These are phyloP conservation scores for Lagopus muta DNA, from an alignment of 2,113 vertebrate species.

Conservation along the genomic window DNA sequence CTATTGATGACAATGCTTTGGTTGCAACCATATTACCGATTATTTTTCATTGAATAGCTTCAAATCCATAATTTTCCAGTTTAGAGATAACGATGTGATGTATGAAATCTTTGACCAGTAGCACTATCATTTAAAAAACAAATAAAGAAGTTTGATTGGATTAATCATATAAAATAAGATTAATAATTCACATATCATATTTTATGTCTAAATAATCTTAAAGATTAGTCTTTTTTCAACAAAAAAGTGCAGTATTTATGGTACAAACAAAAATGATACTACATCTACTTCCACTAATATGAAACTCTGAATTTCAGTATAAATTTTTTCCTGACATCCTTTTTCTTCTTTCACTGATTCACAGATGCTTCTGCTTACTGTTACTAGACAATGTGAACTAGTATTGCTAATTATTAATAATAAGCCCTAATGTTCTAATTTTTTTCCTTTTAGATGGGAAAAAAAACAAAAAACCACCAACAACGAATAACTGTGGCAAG, in stretches of 20 bases:
- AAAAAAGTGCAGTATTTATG: neutral
- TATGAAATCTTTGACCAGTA: neutral
- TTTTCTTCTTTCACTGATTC: neutral
- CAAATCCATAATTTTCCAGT: too few species aligned
- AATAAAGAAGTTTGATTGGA: neutral
- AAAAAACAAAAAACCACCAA: too few species aligned
- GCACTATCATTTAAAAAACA: neutral
- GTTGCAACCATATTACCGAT: too few species aligned
- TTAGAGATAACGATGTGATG: too few species aligned
- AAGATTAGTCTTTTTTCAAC: neutral
- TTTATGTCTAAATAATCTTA: neutral
- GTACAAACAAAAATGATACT: neutral
- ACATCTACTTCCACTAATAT: neutral
- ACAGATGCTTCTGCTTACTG: too few species aligned
- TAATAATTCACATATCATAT: too few species aligned
- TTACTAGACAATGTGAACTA: too few species aligned
- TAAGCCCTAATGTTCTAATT: too few species aligned
- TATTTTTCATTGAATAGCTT: too few species aligned
- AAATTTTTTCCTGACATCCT: neutral
- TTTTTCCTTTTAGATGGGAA: too few species aligned
- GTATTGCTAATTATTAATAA: neutral
- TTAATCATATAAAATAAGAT: neutral
- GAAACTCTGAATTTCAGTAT: neutral
- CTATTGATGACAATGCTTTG: too few species aligned
- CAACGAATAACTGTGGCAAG: too few species aligned